These are phyloP conservation scores for Monochamus alternatus DNA, from an alignment of 2,888 invertebrate species.

Conservation along the genomic window DNA sequence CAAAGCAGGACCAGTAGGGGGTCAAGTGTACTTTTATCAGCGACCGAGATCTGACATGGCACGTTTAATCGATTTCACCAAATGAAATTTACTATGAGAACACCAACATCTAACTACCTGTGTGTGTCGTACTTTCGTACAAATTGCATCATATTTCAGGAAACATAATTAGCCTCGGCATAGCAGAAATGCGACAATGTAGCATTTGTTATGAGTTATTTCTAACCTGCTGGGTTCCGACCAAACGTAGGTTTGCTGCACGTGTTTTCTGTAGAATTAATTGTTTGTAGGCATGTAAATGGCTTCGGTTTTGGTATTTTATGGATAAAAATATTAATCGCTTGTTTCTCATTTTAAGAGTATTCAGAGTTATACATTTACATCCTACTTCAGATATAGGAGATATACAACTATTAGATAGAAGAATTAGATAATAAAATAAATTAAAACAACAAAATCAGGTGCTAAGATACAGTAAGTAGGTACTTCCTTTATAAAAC, in stretches of 20 bases:
- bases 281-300: slow-evolving; percentile 1
- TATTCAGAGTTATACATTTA: too few species aligned
- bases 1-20: slow-evolving; percentile 60
- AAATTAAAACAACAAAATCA: too few species aligned
- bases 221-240: slow-evolving; percentile 26
- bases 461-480: too few species aligned
- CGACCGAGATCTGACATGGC: slow-evolving; percentile 67
- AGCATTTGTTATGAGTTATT: slow-evolving; percentile 29
- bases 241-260: background rate
- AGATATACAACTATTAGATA: too few species aligned
- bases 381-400: too few species aligned
- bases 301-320: background rate
- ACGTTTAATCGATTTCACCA: slow-evolving; percentile 66
- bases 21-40: slow-evolving; percentile 68
- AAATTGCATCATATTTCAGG: slow-evolving; percentile 39
- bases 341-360: too few species aligned
- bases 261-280: slow-evolving; percentile 15
- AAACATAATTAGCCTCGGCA: slow-evolving; percentile 27
- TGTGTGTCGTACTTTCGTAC: slow-evolving; percentile 33
- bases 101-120: slow-evolving; percentile 40
- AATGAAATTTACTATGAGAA: slow-evolving; percentile 58
- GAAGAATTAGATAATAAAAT: too few species aligned
- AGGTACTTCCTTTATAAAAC: too few species aligned
- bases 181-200: slow-evolving; percentile 17
- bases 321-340: too few species aligned